Evolutionary conservation across 2,113 vertebrate genomes (phyloP).

Genomic region (Nothobranchius furzeri): DNA sequence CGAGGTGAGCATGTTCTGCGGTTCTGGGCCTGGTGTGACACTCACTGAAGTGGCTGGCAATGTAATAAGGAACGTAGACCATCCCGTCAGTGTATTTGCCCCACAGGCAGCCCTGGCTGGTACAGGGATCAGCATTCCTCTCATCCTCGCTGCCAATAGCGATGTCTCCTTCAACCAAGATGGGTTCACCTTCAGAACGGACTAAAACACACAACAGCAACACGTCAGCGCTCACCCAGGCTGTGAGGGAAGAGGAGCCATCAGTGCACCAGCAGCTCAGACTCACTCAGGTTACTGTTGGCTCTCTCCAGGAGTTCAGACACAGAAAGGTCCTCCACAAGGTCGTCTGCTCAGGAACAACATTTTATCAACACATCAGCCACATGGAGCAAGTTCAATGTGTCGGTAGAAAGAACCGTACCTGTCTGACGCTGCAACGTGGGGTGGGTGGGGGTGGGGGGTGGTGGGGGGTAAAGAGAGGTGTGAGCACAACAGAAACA

Average conservation of each 20-base stretch:
- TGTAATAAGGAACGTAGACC: constrained; percentile 68
- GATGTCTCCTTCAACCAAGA: constrained; percentile 51
- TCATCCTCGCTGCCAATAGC: constrained; percentile 41
- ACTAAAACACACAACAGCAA: constrained; percentile 26
- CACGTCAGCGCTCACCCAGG: neutral
- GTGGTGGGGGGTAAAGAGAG: neutral
- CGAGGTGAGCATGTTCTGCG: too few species aligned
- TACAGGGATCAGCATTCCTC: constrained; percentile 71
- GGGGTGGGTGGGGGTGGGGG: too few species aligned
- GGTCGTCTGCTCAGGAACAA: constrained; percentile 24
- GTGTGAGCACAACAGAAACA: too few species aligned
- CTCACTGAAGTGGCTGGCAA: constrained; percentile 66
- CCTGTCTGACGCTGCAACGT: constrained; percentile 22
- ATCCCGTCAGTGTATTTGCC: constrained; percentile 49
- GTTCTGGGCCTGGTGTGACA: neutral
- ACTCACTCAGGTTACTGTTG: constrained; percentile 52
- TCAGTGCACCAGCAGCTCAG: constrained; percentile 2
- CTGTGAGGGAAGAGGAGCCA: neutral
- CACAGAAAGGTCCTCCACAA: constrained; percentile 41
- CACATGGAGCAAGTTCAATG: neutral
- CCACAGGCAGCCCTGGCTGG: constrained; percentile 56
- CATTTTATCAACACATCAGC: neutral
- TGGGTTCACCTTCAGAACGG: constrained; percentile 19
- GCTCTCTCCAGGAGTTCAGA: constrained; percentile 57
- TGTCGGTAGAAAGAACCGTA: neutral